Evolutionary conservation across 2,113 vertebrate genomes (phyloP), one percentile per base, ranked within the genome.

Genomic region (Ophthalmolycus amberensis): DNA sequence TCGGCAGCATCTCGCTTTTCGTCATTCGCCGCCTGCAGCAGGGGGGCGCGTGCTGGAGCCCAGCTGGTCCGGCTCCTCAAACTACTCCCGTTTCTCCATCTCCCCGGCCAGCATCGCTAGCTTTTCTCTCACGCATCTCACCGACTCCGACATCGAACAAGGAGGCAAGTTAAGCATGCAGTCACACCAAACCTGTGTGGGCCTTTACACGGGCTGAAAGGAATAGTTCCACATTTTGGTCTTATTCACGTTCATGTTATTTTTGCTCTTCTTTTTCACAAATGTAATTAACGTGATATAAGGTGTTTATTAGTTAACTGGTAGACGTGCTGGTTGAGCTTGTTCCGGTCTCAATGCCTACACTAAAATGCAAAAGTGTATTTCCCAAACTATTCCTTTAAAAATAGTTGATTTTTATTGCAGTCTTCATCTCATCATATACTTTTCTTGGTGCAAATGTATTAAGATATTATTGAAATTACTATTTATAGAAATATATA

Each of bases 81-180:
- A 95, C 58, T 98, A 96, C 81, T 98, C 98, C 64, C 95, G 98
- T 66, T 99, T 99, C 94, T 98, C 97, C 77, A 98, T 99, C 84
- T 97, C 98, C 1, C 97, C 98, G 0, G 97, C 98, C 90, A 98
- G 94, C 94, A 97, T 99, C 9, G 97, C 97, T 56, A 99, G 95
- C 94, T 97, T 99, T 91, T 99, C 98, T 7, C 96, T 99, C n/a
- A 99, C 98, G 0, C 98, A 99, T 85, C 96, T 99, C 44, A 99
- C 98, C 0, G 98, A 99, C 94, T 99, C 98, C 0, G 98, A 99
- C 93, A 97, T 97, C 3, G 98, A 99, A 66, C 98, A 99, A 94
- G 98, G 97, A 95, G 97, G 98, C 95, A 88, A 97, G 97, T 93
- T 8, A 0, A 74, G 10, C 0, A 0, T 18, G 4, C 18, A 18